phyloP scores from a whole-genome alignment of 2,797 vertebrate genomes.

The Enteromius afrohamiltoni region DNA sequence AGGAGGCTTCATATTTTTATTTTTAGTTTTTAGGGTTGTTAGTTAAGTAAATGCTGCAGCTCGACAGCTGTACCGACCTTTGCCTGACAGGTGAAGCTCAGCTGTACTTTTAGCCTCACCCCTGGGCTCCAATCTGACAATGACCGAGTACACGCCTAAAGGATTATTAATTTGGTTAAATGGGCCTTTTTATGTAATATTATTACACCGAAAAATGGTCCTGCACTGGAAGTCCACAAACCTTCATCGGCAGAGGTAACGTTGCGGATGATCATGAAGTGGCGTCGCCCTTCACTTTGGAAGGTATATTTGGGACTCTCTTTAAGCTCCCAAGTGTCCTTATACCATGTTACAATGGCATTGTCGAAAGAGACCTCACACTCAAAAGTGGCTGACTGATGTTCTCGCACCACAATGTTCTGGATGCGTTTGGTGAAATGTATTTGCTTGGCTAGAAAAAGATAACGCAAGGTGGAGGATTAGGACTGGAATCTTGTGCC shows the following conservation, averaged over 20 bases:
- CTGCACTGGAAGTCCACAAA: slow-evolving; percentile 72
- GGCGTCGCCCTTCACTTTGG: slow-evolving; percentile 91
- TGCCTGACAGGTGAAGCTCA: slow-evolving; percentile 94
- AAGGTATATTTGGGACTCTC: slow-evolving; percentile 98
- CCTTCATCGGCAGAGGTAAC: slow-evolving; percentile 97
- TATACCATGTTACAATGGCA: slow-evolving; percentile 97
- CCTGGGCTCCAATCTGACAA: slow-evolving; percentile 95
- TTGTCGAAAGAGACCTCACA: slow-evolving; percentile 99
- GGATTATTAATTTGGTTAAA: slow-evolving; percentile 74
- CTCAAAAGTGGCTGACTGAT: slow-evolving; percentile 95
- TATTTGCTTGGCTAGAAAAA: slow-evolving; percentile 94
- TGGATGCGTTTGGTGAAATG: slow-evolving; percentile 99
- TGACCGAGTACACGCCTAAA: slow-evolving; percentile 96
- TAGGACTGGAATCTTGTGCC: background rate
- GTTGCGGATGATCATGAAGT: slow-evolving; percentile 98
- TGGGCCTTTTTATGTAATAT: slow-evolving; percentile 48
- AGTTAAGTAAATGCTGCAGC: slow-evolving; percentile 62
- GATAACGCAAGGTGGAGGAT: slow-evolving; percentile 72
- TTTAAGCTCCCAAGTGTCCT: slow-evolving; percentile 91
- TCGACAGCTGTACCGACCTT: slow-evolving; percentile 83
- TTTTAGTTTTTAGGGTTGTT: slow-evolving; percentile 32
- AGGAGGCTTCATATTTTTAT: slow-evolving; percentile 37
- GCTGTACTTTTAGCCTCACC: slow-evolving; percentile 98
- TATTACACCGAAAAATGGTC: slow-evolving; percentile 22
- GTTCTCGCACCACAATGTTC: slow-evolving; percentile 96